A percentile compares a stretch with the other conserved stretches of the same genome.
These are phyloP conservation scores for Pomatorhinus ruficollis DNA, from an alignment of 2,113 vertebrate species.

Conservation along the genomic window DNA sequence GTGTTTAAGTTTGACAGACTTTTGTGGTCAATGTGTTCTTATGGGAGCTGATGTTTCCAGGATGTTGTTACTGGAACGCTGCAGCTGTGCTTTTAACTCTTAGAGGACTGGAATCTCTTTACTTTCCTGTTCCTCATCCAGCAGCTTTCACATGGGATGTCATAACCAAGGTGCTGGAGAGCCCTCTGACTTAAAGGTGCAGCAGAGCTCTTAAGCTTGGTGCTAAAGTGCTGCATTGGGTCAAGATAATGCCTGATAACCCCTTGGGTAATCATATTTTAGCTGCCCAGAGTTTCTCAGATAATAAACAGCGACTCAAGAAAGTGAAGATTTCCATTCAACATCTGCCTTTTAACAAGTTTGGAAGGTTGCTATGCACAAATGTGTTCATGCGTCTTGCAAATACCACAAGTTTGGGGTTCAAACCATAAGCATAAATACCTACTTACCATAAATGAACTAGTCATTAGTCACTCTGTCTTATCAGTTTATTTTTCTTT, in stretches of 20 bases:
- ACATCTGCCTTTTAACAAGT: not conserved
- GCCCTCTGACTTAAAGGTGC: not conserved
- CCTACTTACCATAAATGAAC: not conserved
- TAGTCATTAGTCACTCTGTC: not conserved
- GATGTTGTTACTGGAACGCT: constrained; percentile 32
- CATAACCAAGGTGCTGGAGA: not conserved
- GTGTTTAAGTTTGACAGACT: constrained; percentile 18
- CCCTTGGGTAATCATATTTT: not conserved
- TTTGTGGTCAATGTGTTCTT: constrained; percentile 47
- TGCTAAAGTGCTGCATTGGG: not conserved
- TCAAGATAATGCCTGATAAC: not conserved
- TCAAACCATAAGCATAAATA: not conserved
- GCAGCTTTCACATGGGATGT: not conserved
- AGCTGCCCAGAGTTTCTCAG: not conserved
- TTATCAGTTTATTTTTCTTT: not conserved
- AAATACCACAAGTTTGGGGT: not conserved
- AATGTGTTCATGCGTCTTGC: not conserved
- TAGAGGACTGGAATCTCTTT: not conserved
- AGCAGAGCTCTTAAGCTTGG: not conserved
- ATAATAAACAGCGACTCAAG: not conserved
- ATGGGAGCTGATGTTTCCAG: constrained; percentile 5
- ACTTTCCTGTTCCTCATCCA: not conserved
- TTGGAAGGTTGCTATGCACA: not conserved
- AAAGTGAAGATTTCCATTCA: not conserved
- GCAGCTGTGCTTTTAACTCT: constrained; percentile 46